Base-by-base conservation (phyloP, 1,140 invertebrate genomes). In the Argopecten irradians region DNA sequence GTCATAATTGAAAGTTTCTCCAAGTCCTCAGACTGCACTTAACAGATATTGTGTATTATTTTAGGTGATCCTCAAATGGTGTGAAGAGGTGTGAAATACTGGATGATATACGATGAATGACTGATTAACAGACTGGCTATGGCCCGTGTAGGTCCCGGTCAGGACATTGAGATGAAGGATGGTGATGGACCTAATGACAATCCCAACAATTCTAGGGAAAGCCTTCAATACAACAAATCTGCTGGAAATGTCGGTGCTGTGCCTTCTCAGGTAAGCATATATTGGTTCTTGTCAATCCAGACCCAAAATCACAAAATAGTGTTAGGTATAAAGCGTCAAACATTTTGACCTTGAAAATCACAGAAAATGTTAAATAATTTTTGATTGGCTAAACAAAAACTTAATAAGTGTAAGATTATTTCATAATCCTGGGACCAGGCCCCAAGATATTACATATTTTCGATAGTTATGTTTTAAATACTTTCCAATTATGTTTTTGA, bases 181-280 rank as follows among this genome's bases (percentile, higher is more conserved):
- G 55, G 0, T 5, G 55, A 3, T 3, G 55, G n/a, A 71, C 55
- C 22, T 2, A 22, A 22, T 7, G n/a, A 71, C 16, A 28, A 71
- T 3, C 1, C 22, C n/a, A 28, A 16, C 22, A n/a, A n/a, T 3
- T 71, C 55, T n/a, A 71, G 55, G 2, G 1, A 71, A n/a, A 87
- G 86, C 41, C 82, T 87, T 34, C 86, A 87, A 33, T 87, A 83
- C 82, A 83, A 83, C 32, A 82, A 87, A 39, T 28, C 33, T 41
- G 86, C 82, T 16, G 82, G 83, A 34, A 43, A 83, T 33, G 71
- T 87, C 0, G 86, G 86, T 7, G 86, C 86, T 32, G 71, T 71
- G 1, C 55, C 86, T 7, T 82, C 86, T 3, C n/a, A 33, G 86
- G 86, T 87, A 87, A 41, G 35, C 9, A 7, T 14, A 14, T 84